These are phyloP conservation scores for Solenodon paradoxus DNA, from an alignment of 2,113 vertebrate genomes.

Conservation along the genomic window DNA sequence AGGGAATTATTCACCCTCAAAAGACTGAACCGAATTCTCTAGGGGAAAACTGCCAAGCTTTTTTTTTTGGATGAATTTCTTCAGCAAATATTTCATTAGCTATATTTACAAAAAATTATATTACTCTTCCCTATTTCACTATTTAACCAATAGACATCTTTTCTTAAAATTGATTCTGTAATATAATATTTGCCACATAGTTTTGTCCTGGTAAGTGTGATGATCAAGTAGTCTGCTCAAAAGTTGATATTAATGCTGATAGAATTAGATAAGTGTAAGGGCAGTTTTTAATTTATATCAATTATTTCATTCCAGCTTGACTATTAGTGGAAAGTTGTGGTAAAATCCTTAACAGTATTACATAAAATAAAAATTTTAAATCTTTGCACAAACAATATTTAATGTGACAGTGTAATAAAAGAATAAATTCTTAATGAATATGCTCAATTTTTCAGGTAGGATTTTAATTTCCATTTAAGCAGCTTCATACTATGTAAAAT, in stretches of 20 bases:
- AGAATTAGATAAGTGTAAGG: constrained; percentile 35
- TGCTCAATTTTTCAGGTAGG: neutral
- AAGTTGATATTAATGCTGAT: constrained; percentile 54
- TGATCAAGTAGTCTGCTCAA: constrained; percentile 30
- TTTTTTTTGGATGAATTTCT: constrained; percentile 73
- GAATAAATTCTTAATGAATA: constrained; percentile 26
- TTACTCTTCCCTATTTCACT: constrained; percentile 67
- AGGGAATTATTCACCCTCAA: constrained; percentile 50
- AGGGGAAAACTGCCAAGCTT: constrained; percentile 70
- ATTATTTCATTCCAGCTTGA: constrained; percentile 55
- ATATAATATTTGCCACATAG: neutral
- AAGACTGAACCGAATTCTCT: constrained; percentile 70
- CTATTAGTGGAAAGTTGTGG: constrained; percentile 22
- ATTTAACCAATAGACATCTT: constrained; percentile 72
- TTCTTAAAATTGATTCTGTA: constrained; percentile 59
- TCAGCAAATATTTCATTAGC: constrained; percentile 53
- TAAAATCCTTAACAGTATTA: constrained; percentile 37
- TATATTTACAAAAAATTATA: constrained; percentile 65
- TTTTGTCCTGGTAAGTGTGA: constrained; percentile 64
- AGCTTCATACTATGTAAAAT: neutral
- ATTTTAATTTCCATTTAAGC: neutral
- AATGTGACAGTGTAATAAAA: constrained; percentile 63
- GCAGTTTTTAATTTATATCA: constrained; percentile 57
- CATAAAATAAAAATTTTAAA: constrained; percentile 44
- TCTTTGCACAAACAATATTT: constrained; percentile 55